Conservation (phyloP, 1,140 invertebrate genomes). For the Eriosoma lanigerum region DNA sequence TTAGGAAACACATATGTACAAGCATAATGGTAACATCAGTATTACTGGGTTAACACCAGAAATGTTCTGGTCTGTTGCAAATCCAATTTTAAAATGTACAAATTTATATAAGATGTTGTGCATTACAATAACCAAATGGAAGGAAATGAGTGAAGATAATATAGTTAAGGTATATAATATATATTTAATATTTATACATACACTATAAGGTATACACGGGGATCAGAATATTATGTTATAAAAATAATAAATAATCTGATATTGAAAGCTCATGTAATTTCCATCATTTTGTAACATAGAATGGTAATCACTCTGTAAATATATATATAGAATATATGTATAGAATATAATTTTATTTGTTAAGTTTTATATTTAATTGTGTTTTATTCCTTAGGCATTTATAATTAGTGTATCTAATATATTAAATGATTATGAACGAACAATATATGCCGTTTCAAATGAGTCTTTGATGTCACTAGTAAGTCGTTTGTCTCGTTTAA, state of each 20-base stretch:
- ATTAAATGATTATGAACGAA: slow-evolving; percentile 23
- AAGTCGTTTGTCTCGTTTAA: not conserved
- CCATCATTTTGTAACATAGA: too few relatives aligned
- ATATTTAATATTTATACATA: too few relatives aligned
- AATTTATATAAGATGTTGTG: slow-evolving; percentile 27
- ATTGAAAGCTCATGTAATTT: too few relatives aligned
- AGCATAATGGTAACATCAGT: slow-evolving; percentile 22
- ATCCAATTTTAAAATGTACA: slow-evolving; percentile 26
- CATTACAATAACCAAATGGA: not conserved
- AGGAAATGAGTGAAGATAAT: slow-evolving; percentile 9
- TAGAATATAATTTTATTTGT: not conserved
- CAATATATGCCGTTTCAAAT: slow-evolving; percentile 19
- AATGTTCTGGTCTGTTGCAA: slow-evolving; percentile 3
- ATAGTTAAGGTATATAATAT: slow-evolving; percentile 5
- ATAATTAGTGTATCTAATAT: slow-evolving; percentile 27
- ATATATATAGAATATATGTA: too few relatives aligned
- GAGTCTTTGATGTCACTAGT: slow-evolving; percentile 28
- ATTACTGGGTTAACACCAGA: slow-evolving; percentile 34
- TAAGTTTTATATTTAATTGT: not conserved
- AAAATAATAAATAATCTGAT: too few relatives aligned
- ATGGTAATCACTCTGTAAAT: too few relatives aligned
- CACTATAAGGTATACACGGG: too few relatives aligned
- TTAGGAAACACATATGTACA: slow-evolving; percentile 35
- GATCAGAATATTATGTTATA: too few relatives aligned
- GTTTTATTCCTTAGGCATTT: slow-evolving; percentile 23